Percentiles rank a stretch among this genome's conserved stretches.
Conservation (phyloP, 2,888 invertebrate genomes). For the Esperia sulphurella region DNA sequence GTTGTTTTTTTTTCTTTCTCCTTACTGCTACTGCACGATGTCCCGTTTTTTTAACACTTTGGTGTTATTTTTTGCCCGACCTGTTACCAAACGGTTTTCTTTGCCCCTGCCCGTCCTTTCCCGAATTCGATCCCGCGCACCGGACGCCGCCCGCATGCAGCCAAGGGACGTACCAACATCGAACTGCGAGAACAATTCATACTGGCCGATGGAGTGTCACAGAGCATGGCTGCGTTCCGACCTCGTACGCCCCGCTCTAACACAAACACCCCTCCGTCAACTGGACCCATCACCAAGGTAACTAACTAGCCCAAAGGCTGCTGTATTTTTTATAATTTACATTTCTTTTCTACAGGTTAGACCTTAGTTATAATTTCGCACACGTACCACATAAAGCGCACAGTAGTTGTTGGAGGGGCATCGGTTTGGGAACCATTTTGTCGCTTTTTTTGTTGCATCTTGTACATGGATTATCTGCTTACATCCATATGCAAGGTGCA, state of each 20-base stretch:
- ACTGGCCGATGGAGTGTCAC: conserved; percentile 98
- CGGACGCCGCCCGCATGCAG: conserved; percentile 84
- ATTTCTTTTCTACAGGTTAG: conserved; percentile 55
- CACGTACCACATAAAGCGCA: conserved; percentile 68
- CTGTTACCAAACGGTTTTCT: conserved; percentile 69
- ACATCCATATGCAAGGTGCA: conserved; percentile 71
- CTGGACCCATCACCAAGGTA: conserved; percentile 98
- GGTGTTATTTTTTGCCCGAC: conserved; percentile 61
- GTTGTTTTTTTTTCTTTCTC: conserved; percentile 72
- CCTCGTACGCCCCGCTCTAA: conserved; percentile 94
- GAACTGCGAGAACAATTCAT: conserved; percentile 99
- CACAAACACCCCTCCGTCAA: conserved; percentile 82
- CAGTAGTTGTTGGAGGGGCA: conserved; percentile 75
- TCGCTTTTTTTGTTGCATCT: conserved; percentile 60
- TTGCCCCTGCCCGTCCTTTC: conserved; percentile 47
- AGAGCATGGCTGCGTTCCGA: conserved; percentile 99
- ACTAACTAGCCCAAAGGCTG: conserved; percentile 44
- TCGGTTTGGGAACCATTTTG: conserved; percentile 69
- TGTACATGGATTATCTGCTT: conserved; percentile 58
- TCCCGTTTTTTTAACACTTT: conserved; percentile 63
- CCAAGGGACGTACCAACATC: conserved; percentile 99
- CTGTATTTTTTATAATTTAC: conserved; percentile 28
- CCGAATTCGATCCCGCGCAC: conserved; percentile 61
- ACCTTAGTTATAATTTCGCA: conserved; percentile 62
- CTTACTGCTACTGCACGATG: conserved; percentile 72